Evolutionary conservation across 2,113 vertebrate species (phyloP).

Genomic region (Leucoraja erinaceus): DNA sequence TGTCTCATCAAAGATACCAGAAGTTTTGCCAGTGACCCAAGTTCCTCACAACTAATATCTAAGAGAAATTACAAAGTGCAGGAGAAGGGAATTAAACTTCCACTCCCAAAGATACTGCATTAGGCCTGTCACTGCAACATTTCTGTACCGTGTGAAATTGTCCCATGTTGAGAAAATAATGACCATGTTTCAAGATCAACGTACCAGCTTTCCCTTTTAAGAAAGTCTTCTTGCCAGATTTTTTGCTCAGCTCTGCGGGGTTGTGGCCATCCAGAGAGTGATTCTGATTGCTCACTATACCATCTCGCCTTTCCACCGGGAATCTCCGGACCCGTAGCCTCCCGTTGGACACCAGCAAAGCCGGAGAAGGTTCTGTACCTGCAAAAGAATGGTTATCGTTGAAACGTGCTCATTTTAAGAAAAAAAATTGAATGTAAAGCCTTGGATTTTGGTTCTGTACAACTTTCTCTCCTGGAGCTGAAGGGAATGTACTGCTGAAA

Average conservation of each 20-base stretch:
- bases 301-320: constrained; percentile 52
- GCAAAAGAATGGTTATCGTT: background rate
- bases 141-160: background rate
- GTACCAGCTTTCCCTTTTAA: constrained; percentile 70
- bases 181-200: background rate
- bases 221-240: constrained; percentile 55
- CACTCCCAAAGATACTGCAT: background rate
- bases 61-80: background rate
- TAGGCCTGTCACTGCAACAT: background rate
- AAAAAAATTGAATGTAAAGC: background rate
- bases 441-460: background rate
- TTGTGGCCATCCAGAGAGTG: constrained; percentile 57
- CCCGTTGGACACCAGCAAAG: constrained; percentile 62
- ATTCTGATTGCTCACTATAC: constrained; percentile 54
- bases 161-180: background rate
- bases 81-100: background rate
- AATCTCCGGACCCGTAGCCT: constrained; percentile 58
- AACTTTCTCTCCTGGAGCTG: background rate
- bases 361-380: constrained; percentile 74
- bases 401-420: background rate
- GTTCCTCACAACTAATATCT: background rate
- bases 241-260: constrained; percentile 54
- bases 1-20: background rate
- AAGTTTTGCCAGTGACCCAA: background rate
- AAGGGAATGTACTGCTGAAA: background rate